phyloP scores from a whole-genome alignment of 2,113 vertebrate genomes.

The Hucho hucho region DNA sequence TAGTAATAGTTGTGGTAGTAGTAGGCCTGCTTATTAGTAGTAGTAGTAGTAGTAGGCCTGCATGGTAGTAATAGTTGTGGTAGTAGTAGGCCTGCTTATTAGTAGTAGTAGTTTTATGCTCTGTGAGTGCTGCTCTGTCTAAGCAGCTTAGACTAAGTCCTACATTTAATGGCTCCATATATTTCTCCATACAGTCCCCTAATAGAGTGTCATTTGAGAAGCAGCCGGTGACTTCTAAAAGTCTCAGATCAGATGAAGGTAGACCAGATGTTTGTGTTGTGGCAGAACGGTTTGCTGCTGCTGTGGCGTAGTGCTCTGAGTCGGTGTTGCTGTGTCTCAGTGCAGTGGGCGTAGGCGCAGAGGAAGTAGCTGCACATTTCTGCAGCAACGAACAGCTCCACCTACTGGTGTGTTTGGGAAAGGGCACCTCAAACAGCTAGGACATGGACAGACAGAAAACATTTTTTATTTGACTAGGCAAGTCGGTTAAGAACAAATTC shows the following conservation, averaged over 20 bases:
- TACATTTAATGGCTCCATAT: no score
- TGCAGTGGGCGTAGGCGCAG: conserved; percentile 32
- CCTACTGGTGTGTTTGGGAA: conserved; percentile 50
- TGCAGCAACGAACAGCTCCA: conserved; percentile 42
- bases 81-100: no score
- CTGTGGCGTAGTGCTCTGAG: conserved; percentile 1
- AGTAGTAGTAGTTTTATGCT: no score
- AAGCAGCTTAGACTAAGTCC: no score
- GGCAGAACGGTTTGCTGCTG: conserved; percentile 20
- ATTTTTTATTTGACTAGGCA: no score
- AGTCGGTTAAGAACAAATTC: no score
- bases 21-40: no score
- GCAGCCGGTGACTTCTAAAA: background rate
- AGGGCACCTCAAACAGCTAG: background rate
- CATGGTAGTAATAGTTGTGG: no score
- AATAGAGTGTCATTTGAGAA: background rate
- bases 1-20: no score
- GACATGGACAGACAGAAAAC: no score
- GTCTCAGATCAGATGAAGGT: conserved; percentile 15
- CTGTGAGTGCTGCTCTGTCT: no score
- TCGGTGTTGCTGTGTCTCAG: background rate
- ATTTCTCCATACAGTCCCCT: background rate
- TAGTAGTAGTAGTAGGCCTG: no score
- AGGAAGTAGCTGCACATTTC: conserved; percentile 3
- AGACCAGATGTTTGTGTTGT: background rate